Conservation (phyloP, 1,140 invertebrate species). For the Nasonia vitripennis region DNA sequence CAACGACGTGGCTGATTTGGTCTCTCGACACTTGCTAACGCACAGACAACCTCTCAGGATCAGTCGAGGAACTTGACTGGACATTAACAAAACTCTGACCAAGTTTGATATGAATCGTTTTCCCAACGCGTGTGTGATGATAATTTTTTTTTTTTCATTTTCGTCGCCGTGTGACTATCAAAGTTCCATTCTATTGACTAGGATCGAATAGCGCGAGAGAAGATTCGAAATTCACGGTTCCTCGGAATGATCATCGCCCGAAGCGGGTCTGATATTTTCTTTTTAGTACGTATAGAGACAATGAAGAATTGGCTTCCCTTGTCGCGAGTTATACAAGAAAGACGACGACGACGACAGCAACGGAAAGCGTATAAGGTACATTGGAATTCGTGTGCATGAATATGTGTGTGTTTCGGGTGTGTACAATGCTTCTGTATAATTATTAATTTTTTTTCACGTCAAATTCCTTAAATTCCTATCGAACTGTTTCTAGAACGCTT, state of each 20-base stretch:
- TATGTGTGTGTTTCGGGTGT: neutral
- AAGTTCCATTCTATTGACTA: slow-evolving; percentile 46
- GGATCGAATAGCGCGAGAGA: slow-evolving; percentile 47
- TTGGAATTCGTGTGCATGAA: neutral
- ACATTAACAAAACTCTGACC: slow-evolving; percentile 21
- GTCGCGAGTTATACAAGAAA: slow-evolving; percentile 13
- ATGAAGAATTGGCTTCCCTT: slow-evolving; percentile 20
- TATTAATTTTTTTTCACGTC: neutral
- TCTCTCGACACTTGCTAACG: slow-evolving; percentile 7
- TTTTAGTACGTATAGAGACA: neutral
- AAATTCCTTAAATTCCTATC: slow-evolving; percentile 39
- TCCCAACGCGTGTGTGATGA: neutral
- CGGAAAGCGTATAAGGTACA: neutral
- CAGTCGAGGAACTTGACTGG: slow-evolving; percentile 51
- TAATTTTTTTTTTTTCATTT: slow-evolving; percentile 36
- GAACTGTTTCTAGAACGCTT: slow-evolving; percentile 38
- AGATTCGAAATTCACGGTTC: slow-evolving; percentile 23
- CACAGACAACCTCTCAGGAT: slow-evolving; percentile 5
- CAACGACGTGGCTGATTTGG: slow-evolving; percentile 15
- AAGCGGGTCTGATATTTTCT: neutral
- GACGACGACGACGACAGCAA: neutral
- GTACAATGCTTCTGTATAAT: neutral
- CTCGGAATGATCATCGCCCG: slow-evolving; percentile 35
- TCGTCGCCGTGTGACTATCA: slow-evolving; percentile 20
- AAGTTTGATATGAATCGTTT: slow-evolving; percentile 50